Evolutionary conservation across 2,113 vertebrate species (phyloP), one percentile per base, ranked within the genome.

Genomic region (Lanius collurio): DNA sequence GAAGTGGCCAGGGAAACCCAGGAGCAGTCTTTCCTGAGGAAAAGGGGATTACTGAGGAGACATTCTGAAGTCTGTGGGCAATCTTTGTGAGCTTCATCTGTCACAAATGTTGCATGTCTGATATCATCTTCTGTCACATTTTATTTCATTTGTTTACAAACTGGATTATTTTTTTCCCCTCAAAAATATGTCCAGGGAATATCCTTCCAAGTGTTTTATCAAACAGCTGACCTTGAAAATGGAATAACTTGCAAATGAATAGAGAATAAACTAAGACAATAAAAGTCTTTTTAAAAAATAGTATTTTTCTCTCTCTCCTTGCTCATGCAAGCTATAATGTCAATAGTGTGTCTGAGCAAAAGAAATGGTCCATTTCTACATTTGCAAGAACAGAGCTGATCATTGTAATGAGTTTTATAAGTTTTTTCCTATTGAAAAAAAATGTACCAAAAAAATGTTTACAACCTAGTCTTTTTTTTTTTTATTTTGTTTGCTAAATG

Each of bases 141-240:
- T 83, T 92, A 94, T 96, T 95, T 93, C 65, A 65, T 90, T 96
- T 96, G 86, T 90, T 96, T 96, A 94, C 93, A 95, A 93, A 96
- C 80, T 42, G 22, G 20, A 39, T 57, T 87, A 83, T 65, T 82
- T 82, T 83, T 90, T 88, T 35, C 15, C 28, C 44, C 55, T 80
- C 64, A 95, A 95, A 95, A 90, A 77, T 90, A 94, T 15, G 27
- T 95, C 87, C 87, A 83, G 82, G 82, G 91, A 96, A 95, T 95
- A 94, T 89, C 57, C 37, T 96, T 96, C 76, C 49, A 93, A 93
- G 77, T 87, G 28, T 64, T 79, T 52, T 84, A 89, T 92, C 73
- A 89, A 87, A 60, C 16, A 65, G 44, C 56, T 93, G 94, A 96
- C 96, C 92, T 96, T 96, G 93, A 94, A 92, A 93, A 89, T 30